Percentiles rank a stretch among this genome's conserved stretches.
These are phyloP conservation scores for Calycopis cecrops DNA, from an alignment of 1,140 invertebrate species.

Conservation along the genomic window DNA sequence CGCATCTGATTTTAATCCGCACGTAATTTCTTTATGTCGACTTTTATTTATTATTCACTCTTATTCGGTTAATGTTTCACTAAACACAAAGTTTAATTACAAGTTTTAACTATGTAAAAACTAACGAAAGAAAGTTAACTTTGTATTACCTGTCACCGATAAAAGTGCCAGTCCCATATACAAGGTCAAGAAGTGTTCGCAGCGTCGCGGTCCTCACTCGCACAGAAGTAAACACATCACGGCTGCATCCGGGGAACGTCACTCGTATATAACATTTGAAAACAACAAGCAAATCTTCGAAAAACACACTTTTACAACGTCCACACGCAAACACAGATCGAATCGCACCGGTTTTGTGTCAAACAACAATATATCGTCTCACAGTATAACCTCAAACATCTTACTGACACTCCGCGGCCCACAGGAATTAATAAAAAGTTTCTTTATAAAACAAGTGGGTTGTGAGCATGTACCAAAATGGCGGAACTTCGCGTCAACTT, in stretches of 20 bases:
- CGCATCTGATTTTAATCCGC: too few relatives aligned
- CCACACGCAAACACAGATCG: constrained; percentile 35
- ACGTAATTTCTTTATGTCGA: too few relatives aligned
- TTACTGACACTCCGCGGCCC: constrained; percentile 74
- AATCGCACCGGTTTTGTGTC: constrained; percentile 45
- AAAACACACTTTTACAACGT: constrained; percentile 46
- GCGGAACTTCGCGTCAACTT: constrained; percentile 76
- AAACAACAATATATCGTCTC: constrained; percentile 57
- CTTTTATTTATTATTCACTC: too few relatives aligned
- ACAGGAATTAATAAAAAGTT: constrained; percentile 77
- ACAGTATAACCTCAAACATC: constrained; percentile 73
- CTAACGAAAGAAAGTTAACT: constrained; percentile 52
- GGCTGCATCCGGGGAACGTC: constrained; percentile 60
- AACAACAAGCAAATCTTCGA: constrained; percentile 63
- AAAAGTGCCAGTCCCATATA: constrained; percentile 38
- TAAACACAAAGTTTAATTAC: constrained; percentile 21
- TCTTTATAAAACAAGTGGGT: constrained; percentile 77
- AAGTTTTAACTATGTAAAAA: constrained; percentile 56
- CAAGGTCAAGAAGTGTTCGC: constrained; percentile 48
- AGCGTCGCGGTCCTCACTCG: constrained; percentile 45
- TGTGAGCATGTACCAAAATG: constrained; percentile 77
- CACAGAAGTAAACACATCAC: constrained; percentile 66
- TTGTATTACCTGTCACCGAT: constrained; percentile 57
- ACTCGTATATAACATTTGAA: constrained; percentile 65
- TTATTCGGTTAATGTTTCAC: constrained; percentile 18